Evolutionary conservation across 2,113 vertebrate species (phyloP).

Genomic region (Cyprinodon tularosa): DNA sequence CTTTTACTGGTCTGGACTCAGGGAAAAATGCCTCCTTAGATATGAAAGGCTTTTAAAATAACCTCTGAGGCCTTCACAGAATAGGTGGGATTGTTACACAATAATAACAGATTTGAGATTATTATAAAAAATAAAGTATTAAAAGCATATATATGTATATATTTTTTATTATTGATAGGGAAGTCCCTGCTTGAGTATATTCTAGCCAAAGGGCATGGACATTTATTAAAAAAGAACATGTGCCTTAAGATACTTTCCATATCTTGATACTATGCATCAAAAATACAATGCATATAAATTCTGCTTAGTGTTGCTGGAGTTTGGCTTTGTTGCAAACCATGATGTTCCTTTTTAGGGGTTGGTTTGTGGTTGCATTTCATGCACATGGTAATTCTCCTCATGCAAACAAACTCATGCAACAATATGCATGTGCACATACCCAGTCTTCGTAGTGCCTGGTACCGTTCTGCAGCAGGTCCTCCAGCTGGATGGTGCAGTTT

Average conservation of each 20-base stretch:
- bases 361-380: neutral
- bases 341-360: neutral
- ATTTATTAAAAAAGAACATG: neutral
- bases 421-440: constrained; percentile 83
- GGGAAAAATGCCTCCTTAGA: too few relatives aligned
- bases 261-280: neutral
- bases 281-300: neutral
- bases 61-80: too few relatives aligned
- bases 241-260: neutral
- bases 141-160: too few relatives aligned
- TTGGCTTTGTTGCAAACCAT: neutral
- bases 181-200: too few relatives aligned
- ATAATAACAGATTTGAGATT: too few relatives aligned
- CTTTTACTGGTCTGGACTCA: too few relatives aligned
- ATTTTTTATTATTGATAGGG: too few relatives aligned
- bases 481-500: constrained; percentile 99
- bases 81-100: too few relatives aligned
- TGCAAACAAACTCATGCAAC: neutral
- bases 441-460: constrained; percentile 98
- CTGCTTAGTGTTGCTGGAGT: neutral
- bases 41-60: too few relatives aligned
- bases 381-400: neutral
- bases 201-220: neutral
- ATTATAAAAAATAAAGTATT: too few relatives aligned
- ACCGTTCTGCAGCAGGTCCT: constrained; percentile 98